Evolutionary conservation across 2,888 invertebrate species (phyloP).

Genomic region (Pardosa pseudoannulata): DNA sequence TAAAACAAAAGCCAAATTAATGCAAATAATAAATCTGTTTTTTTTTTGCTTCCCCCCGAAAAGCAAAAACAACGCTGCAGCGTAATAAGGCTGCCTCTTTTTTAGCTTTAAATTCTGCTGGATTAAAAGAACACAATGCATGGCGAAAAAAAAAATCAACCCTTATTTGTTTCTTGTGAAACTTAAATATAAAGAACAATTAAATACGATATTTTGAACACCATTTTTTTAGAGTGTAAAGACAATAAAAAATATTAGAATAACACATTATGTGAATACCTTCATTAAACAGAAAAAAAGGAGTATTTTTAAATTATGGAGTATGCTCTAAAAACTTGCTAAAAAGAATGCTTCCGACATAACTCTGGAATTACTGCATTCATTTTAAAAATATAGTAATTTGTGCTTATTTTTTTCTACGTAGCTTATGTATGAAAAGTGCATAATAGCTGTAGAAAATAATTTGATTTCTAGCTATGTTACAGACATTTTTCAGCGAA

Average conservation of each 20-base stretch:
- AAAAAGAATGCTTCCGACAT: background rate
- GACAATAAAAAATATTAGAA: constrained; percentile 6
- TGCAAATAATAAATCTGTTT: constrained; percentile 66
- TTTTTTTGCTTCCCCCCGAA: constrained; percentile 18
- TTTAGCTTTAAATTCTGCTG: constrained; percentile 28
- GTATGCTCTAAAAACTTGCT: background rate
- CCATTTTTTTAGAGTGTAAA: constrained; percentile 18
- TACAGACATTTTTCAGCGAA: no score
- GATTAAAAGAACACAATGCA: constrained; percentile 42
- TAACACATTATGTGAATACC: constrained; percentile 1
- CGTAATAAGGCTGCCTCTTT: constrained; percentile 36
- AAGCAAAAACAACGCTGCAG: constrained; percentile 7
- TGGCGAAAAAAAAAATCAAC: constrained; percentile 21
- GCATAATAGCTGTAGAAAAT: no score
- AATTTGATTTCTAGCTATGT: no score
- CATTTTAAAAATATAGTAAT: constrained; percentile 1
- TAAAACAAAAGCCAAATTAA: constrained; percentile 62
- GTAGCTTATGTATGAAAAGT: background rate
- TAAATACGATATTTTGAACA: constrained; percentile 57
- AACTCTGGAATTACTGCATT: background rate
- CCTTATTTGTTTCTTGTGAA: constrained; percentile 32
- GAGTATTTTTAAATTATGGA: constrained; percentile 9
- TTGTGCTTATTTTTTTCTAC: background rate
- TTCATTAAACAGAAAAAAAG: constrained; percentile 2
- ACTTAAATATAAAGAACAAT: constrained; percentile 48